A percentile compares a stretch with the other conserved stretches of the same genome.
phyloP scores from a whole-genome alignment of 2,113 vertebrate species.

The Bos javanicus region DNA sequence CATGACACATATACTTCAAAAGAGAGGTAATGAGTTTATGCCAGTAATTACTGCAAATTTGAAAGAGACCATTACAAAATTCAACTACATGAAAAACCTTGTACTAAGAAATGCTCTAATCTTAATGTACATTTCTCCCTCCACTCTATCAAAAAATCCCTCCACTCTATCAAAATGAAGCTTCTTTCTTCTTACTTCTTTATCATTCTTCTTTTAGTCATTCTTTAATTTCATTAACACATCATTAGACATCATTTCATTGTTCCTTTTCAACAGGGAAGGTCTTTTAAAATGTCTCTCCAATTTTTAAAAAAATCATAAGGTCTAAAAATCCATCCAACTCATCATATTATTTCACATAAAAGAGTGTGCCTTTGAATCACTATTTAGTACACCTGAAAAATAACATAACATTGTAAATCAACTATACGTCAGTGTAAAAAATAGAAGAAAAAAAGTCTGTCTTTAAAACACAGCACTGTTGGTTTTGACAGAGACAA shows the following conservation, averaged over 20 bases:
- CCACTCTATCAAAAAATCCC: neutral
- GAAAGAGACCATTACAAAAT: slow-evolving; percentile 12
- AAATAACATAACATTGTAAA: neutral
- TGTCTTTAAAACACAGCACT: neutral
- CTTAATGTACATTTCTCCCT: neutral
- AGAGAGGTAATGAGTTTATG: slow-evolving; percentile 15
- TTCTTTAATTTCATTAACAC: slow-evolving; percentile 22
- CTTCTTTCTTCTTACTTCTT: neutral
- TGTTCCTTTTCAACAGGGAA: neutral
- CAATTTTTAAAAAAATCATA: neutral
- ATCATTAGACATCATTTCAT: slow-evolving; percentile 19
- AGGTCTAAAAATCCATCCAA: neutral
- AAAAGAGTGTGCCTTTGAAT: neutral
- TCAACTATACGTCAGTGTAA: neutral
- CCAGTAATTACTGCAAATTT: slow-evolving; percentile 5
- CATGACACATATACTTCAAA: slow-evolving; percentile 16
- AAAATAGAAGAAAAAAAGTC: neutral
- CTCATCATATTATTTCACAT: neutral
- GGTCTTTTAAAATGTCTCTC: slow-evolving; percentile 14
- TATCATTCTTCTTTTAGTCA: neutral
- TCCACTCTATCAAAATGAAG: neutral
- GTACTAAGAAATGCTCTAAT: neutral
- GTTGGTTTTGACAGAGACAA: neutral
- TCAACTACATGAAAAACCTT: neutral
- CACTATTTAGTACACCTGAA: neutral